Evolutionary conservation across 2,797 vertebrate genomes (phyloP).

Genomic region (Numenius phaeopus): DNA sequence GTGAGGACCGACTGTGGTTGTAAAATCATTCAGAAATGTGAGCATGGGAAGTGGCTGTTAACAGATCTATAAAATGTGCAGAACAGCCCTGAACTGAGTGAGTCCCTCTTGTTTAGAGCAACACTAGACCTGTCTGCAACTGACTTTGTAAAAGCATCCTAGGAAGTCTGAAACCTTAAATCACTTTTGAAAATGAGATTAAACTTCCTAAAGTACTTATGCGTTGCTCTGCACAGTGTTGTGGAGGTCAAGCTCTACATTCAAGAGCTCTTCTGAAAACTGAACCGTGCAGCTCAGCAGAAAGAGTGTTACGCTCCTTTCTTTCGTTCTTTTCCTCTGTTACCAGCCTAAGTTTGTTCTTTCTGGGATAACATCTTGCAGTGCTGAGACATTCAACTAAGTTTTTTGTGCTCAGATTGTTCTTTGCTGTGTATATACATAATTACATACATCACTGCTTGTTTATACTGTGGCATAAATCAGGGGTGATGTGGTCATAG

Average conservation of each 20-base stretch:
- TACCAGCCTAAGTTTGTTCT: background rate
- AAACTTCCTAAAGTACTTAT: background rate
- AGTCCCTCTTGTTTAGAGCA: background rate
- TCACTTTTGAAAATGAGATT: background rate
- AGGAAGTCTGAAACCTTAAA: background rate
- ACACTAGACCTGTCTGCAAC: fast-evolving
- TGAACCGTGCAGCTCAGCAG: background rate
- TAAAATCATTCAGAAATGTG: background rate
- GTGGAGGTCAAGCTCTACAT: background rate
- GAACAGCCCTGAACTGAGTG: background rate
- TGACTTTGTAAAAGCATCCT: background rate
- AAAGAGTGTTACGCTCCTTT: background rate
- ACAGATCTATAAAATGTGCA: background rate
- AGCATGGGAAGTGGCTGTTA: background rate
- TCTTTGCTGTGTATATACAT: background rate
- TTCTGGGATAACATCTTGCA: background rate
- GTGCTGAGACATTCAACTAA: background rate
- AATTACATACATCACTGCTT: background rate
- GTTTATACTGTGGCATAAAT: background rate
- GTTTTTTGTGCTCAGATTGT: background rate
- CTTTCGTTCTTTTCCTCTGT: background rate
- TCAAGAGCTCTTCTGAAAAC: background rate
- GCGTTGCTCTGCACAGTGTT: background rate
- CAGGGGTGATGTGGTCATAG: background rate
- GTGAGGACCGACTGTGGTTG: fast-evolving